Conservation (phyloP, 2,113 vertebrate species). For the Podilymbus podiceps region DNA sequence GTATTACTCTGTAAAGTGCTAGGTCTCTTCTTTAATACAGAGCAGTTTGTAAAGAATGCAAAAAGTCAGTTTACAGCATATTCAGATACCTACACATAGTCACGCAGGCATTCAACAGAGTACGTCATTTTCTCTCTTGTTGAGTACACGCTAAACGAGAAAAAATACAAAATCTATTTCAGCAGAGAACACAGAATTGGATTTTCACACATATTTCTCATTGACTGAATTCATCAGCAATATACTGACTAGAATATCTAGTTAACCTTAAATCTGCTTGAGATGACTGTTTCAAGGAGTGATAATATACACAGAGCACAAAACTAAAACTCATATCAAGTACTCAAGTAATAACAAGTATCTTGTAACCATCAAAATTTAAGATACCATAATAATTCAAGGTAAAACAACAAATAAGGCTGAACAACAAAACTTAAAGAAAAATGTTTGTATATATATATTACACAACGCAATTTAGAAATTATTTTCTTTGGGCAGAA, state of each 20-base stretch:
- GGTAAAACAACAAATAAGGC: background rate
- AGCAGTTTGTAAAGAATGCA: background rate
- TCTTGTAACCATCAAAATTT: background rate
- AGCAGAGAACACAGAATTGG: background rate
- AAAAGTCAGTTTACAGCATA: background rate
- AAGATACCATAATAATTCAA: background rate
- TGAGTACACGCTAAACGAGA: conserved; percentile 81
- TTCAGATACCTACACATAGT: conserved; percentile 84
- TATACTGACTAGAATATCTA: background rate
- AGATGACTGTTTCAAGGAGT: background rate
- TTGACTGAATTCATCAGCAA: background rate
- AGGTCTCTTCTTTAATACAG: background rate
- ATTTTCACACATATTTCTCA: background rate
- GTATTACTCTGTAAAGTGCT: background rate
- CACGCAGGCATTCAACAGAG: conserved; percentile 87
- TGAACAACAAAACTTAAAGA: background rate
- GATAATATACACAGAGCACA: background rate
- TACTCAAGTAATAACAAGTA: background rate
- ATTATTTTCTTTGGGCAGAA: background rate
- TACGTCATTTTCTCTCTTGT: conserved; percentile 90
- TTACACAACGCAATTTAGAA: background rate
- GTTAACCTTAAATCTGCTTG: background rate
- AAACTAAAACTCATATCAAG: background rate
- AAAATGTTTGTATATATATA: fast-evolving
- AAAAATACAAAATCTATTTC: background rate